Evolutionary conservation across 2,113 vertebrate species (phyloP).

Genomic region (Dissostichus mawsoni): DNA sequence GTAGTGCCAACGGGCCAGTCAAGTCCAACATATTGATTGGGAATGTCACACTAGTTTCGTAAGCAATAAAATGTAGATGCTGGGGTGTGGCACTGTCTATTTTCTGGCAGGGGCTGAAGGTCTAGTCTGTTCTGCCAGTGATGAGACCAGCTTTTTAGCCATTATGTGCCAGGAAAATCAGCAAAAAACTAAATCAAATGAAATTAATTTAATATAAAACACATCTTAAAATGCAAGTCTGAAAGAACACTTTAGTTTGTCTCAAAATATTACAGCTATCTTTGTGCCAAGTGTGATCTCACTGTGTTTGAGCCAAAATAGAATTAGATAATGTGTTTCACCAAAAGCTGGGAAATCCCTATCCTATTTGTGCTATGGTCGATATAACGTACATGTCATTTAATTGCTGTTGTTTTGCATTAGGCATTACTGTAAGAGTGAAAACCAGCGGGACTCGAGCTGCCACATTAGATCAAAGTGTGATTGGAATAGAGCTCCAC

Average conservation of each 20-base stretch:
- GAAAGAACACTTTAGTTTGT: conserved; percentile 33
- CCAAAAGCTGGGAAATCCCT: conserved; percentile 39
- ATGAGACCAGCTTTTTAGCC: conserved; percentile 50
- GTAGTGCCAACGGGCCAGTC: conserved; percentile 42
- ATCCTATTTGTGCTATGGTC: conserved; percentile 21
- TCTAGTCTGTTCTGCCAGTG: conserved; percentile 34
- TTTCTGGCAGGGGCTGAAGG: conserved; percentile 33
- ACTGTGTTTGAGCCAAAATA: conserved; percentile 28
- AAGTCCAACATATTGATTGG: conserved; percentile 51
- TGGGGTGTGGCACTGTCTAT: conserved; percentile 30
- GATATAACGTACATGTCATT: conserved; percentile 59
- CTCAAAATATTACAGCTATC: conserved; percentile 40
- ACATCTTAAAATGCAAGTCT: conserved; percentile 28
- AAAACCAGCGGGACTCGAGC: conserved; percentile 37
- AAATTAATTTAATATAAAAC: conserved; percentile 26
- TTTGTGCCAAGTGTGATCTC: conserved; percentile 18
- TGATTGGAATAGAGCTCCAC: conserved; percentile 34
- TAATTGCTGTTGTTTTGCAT: conserved; percentile 66
- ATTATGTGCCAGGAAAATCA: conserved; percentile 35
- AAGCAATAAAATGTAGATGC: conserved; percentile 37
- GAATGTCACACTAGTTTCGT: conserved; percentile 41
- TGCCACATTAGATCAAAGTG: conserved; percentile 47
- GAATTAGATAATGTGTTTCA: conserved; percentile 54
- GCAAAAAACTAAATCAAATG: conserved; percentile 39
- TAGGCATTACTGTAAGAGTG: conserved; percentile 21